Evolutionary conservation across 2,113 vertebrate genomes (phyloP).

Genomic region (Corythaixoides concolor): DNA sequence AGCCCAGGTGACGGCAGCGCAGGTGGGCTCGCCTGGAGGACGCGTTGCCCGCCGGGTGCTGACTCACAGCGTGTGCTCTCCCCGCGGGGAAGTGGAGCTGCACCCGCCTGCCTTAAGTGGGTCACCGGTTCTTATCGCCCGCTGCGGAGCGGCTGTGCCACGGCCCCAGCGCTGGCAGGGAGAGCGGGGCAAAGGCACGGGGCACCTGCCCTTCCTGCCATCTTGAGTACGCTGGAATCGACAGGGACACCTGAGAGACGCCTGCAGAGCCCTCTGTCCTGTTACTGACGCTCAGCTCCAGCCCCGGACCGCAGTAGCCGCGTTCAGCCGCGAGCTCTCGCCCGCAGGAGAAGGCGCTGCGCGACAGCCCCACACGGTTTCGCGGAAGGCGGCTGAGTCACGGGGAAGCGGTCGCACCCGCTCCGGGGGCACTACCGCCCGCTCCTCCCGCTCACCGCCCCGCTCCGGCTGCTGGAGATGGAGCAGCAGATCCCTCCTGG

Average conservation of each 20-base stretch:
- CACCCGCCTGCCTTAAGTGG: not conserved
- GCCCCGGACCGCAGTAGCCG: rapidly evolving
- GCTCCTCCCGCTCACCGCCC: not conserved
- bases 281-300: not conserved
- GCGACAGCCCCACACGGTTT: rapidly evolving
- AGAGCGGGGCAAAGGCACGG: not conserved
- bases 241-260: not conserved
- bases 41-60: not conserved
- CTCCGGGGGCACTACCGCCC: not conserved
- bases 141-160: rapidly evolving
- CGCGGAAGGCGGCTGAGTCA: not conserved
- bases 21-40: not conserved
- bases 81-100: not conserved
- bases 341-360: not conserved
- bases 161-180: rapidly evolving
- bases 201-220: no score
- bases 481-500: not conserved
- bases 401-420: not conserved
- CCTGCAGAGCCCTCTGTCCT: not conserved
- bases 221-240: no score
- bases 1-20: not conserved
- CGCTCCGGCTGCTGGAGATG: rapidly evolving
- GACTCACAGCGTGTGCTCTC: not conserved
- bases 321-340: not conserved
- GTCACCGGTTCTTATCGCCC: not conserved